Conservation (phyloP, 1,140 invertebrate genomes). For the Lepidurus couesii region DNA sequence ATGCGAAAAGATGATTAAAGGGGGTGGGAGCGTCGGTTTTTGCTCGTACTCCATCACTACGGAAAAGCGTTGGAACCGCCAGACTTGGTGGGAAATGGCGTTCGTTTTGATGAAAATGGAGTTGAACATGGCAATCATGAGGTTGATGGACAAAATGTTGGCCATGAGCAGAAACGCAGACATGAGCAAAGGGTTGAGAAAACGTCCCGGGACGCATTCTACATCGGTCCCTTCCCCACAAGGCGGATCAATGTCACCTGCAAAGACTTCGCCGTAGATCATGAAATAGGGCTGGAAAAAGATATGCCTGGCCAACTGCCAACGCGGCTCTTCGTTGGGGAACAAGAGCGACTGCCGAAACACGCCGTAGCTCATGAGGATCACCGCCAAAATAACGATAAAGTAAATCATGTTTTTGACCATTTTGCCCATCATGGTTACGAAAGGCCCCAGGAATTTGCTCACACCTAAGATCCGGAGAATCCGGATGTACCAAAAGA, state of each 20-base stretch:
- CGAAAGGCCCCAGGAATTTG: slow-evolving; percentile 92
- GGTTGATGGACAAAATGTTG: slow-evolving; percentile 92
- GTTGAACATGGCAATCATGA: slow-evolving; percentile 98
- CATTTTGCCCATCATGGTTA: slow-evolving; percentile 98
- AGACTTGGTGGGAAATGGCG: slow-evolving; percentile 90
- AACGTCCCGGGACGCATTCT: slow-evolving; percentile 74
- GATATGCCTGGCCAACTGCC: slow-evolving; percentile 80
- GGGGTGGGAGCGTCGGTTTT: slow-evolving; percentile 91
- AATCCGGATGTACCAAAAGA: slow-evolving; percentile 93
- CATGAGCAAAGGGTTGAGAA: slow-evolving; percentile 93
- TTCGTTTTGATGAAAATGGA: slow-evolving; percentile 97
- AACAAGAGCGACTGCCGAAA: slow-evolving; percentile 85
- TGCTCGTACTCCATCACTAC: slow-evolving; percentile 98
- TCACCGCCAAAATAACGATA: slow-evolving; percentile 87
- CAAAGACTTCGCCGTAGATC: slow-evolving; percentile 79
- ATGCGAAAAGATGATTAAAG: slow-evolving; percentile 86
- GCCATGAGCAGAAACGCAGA: slow-evolving; percentile 89
- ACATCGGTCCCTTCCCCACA: slow-evolving; percentile 39
- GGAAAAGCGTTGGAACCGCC: slow-evolving; percentile 97
- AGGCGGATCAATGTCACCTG: slow-evolving; percentile 67
- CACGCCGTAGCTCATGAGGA: slow-evolving; percentile 94
- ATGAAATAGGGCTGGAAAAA: slow-evolving; percentile 79
- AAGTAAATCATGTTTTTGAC: slow-evolving; percentile 95
- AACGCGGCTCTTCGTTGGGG: slow-evolving; percentile 79
- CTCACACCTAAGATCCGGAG: slow-evolving; percentile 92